Percentiles rank a stretch among this genome's conserved stretches.
These are phyloP conservation scores for Pterostichus madidus DNA, from an alignment of 2,888 invertebrate genomes.

Conservation along the genomic window DNA sequence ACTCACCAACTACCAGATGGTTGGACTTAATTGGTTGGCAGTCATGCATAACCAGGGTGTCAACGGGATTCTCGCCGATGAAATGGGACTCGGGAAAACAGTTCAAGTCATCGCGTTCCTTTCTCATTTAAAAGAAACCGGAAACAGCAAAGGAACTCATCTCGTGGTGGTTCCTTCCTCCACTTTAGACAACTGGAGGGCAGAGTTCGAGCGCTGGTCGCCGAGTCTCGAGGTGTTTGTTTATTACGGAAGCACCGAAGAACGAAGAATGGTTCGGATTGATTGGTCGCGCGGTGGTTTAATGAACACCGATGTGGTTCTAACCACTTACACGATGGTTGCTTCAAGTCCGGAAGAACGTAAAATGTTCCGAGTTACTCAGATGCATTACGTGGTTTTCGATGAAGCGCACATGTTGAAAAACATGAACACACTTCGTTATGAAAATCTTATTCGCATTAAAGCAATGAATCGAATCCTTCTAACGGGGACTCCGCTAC, in stretches of 20 bases:
- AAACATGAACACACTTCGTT: slow-evolving; percentile 96
- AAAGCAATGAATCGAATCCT: slow-evolving; percentile 92
- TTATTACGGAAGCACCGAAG: slow-evolving; percentile 94
- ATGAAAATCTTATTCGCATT: slow-evolving; percentile 92
- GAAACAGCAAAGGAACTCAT: slow-evolving; percentile 88
- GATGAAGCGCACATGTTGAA: slow-evolving; percentile 99
- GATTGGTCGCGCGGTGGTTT: slow-evolving; percentile 87
- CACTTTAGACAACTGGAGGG: slow-evolving; percentile 93
- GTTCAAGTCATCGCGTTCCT: slow-evolving; percentile 96
- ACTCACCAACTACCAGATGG: slow-evolving; percentile 91
- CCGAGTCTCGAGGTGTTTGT: slow-evolving; percentile 88
- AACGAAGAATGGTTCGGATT: slow-evolving; percentile 87
- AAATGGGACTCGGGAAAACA: slow-evolving; percentile 98
- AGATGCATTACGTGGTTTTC: slow-evolving; percentile 95
- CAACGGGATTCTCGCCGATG: slow-evolving; percentile 97
- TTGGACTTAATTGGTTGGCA: slow-evolving; percentile 95
- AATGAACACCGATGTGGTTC: slow-evolving; percentile 88
- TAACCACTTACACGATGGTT: slow-evolving; percentile 94
- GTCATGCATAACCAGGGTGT: slow-evolving; percentile 93
- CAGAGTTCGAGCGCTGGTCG: slow-evolving; percentile 89
- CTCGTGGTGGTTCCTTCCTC: slow-evolving; percentile 98
- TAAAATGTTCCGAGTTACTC: slow-evolving; percentile 92
- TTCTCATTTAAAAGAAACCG: slow-evolving; percentile 91
- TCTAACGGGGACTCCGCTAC: slow-evolving; percentile 95
- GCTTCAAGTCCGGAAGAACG: slow-evolving; percentile 93